Conservation (phyloP, 2,888 invertebrate species). For the Caenorhabditis wallacei region DNA sequence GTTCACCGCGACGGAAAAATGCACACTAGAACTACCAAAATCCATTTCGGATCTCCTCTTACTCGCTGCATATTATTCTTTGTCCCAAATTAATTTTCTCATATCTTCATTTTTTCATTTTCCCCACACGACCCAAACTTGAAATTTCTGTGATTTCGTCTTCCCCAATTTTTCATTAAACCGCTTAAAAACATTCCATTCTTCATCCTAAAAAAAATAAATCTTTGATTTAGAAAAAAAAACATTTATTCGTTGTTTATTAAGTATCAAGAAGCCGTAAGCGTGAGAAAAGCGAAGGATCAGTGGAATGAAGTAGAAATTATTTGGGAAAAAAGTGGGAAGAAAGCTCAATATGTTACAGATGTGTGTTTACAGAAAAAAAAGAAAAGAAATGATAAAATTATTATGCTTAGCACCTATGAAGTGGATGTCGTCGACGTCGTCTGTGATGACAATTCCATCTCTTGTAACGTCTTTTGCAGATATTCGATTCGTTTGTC, state of each 20-base stretch:
- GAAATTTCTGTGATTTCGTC: background rate
- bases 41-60: constrained; percentile 47
- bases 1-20: too few species aligned
- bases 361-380: constrained; percentile 11
- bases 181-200: constrained; percentile 23
- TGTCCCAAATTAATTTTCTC: background rate
- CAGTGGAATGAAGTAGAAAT: constrained; percentile 36
- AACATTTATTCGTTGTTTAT: constrained; percentile 37
- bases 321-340: background rate
- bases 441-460: constrained; percentile 46
- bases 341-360: constrained; percentile 40
- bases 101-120: constrained; percentile 6
- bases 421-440: constrained; percentile 33
- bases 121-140: background rate
- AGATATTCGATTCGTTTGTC: constrained; percentile 74
- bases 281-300: constrained; percentile 27
- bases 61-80: constrained; percentile 29
- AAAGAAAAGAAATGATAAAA: constrained; percentile 24
- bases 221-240: constrained; percentile 5
- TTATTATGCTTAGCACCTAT: too few species aligned
- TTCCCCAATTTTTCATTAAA: background rate
- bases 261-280: constrained; percentile 38
- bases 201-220: background rate
- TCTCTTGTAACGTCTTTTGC: constrained; percentile 66
- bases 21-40: constrained; percentile 2